A percentile compares a stretch with the other conserved stretches of the same genome.
Conservation (phyloP, 2,888 invertebrate genomes). For the Xylocampa areola region DNA sequence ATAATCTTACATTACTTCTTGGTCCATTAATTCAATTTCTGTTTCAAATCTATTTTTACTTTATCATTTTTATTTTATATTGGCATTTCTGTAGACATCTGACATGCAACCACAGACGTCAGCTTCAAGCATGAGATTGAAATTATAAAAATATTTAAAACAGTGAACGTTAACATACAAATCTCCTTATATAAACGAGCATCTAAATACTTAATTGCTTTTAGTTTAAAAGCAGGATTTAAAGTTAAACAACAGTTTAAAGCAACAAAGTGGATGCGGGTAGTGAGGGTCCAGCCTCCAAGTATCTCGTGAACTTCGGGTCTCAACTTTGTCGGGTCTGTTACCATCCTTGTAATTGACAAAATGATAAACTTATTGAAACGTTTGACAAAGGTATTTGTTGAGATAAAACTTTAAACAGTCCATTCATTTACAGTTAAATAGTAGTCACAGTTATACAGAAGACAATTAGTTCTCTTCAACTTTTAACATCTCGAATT, state of each 20-base stretch:
- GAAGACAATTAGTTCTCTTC: conserved; percentile 4
- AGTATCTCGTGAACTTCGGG: conserved; percentile 82
- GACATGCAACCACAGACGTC: conserved; percentile 65
- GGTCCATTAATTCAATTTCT: conserved; percentile 60
- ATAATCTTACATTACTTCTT: conserved; percentile 65
- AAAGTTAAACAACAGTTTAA: conserved; percentile 76
- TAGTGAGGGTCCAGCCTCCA: conserved; percentile 84
- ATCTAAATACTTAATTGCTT: conserved; percentile 78
- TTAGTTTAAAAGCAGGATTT: conserved; percentile 80
- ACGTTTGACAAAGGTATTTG: conserved; percentile 73
- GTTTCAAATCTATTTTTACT: conserved; percentile 59
- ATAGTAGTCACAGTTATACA: conserved; percentile 2
- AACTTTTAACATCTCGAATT: conserved; percentile 3
- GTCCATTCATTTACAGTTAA: conserved; percentile 7
- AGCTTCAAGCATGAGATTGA: conserved; percentile 73
- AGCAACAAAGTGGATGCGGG: conserved; percentile 84
- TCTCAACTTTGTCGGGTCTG: conserved; percentile 79
- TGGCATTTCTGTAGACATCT: conserved; percentile 61
- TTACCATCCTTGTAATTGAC: conserved; percentile 72
- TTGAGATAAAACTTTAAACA: conserved; percentile 31
- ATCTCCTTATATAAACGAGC: conserved; percentile 74
- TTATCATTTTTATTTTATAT: conserved; percentile 63
- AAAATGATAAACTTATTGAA: conserved; percentile 66
- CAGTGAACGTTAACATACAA: conserved; percentile 70
- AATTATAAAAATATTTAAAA: conserved; percentile 43